phyloP scores from a whole-genome alignment of 2,888 invertebrate genomes.

The Euplagia quadripunctaria region DNA sequence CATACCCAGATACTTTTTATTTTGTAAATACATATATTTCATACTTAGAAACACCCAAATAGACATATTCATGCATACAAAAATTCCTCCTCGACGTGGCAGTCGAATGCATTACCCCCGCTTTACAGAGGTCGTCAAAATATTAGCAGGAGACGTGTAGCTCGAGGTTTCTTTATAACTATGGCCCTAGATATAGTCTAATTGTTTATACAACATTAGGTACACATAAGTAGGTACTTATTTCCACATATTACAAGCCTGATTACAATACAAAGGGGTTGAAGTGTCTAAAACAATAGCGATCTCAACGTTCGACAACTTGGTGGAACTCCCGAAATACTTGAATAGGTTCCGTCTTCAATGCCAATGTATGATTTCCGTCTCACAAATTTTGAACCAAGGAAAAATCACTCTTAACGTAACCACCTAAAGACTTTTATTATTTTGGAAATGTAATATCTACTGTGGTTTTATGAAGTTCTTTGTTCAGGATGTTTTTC shows the following conservation, averaged over 20 bases:
- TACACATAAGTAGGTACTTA: slow-evolving; percentile 32
- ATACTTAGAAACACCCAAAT: too few relatives aligned
- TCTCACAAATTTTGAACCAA: neutral
- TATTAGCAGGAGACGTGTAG: neutral
- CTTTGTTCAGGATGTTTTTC: slow-evolving; percentile 66
- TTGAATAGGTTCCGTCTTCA: slow-evolving; percentile 61
- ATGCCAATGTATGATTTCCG: slow-evolving; percentile 32
- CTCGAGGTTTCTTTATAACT: too few relatives aligned
- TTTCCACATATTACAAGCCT: slow-evolving; percentile 39
- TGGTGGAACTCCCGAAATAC: slow-evolving; percentile 67
- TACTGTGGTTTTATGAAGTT: slow-evolving; percentile 50
- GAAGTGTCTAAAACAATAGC: slow-evolving; percentile 74
- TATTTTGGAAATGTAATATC: slow-evolving; percentile 4
- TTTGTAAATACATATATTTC: too few relatives aligned
- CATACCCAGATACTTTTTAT: too few relatives aligned
- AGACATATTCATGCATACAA: too few relatives aligned
- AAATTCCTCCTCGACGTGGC: neutral
- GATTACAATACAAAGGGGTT: slow-evolving; percentile 64
- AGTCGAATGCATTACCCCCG: too few relatives aligned
- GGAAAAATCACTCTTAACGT: slow-evolving; percentile 36
- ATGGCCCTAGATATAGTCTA: neutral
- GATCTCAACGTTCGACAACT: slow-evolving; percentile 63
- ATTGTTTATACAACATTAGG: slow-evolving; percentile 9
- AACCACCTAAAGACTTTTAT: slow-evolving; percentile 9
- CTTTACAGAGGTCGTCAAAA: neutral